Evolutionary conservation across 1,140 invertebrate genomes (phyloP), one percentile per base, ranked within the genome.

Genomic region (Pseudomyrmex cubaensis): DNA sequence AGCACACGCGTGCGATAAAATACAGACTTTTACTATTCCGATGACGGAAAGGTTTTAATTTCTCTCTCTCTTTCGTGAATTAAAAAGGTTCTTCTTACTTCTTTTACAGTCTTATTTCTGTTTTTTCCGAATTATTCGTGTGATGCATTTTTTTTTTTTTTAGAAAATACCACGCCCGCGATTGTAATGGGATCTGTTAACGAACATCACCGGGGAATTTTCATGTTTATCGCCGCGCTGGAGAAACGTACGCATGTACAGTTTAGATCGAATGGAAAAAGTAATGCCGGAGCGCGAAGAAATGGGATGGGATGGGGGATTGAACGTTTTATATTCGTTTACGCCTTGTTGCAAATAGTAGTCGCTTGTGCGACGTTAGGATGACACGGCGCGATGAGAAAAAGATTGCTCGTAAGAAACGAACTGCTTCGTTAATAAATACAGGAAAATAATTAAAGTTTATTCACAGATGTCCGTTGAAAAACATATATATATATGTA

Each of bases 141-240:
- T 7, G 35, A 35, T 7, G 35, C 35, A 5, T 7, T 7, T 35
- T 35, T 35, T 10, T 76, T 35, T 44, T 1, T 4, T 1, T 67
- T n/a, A 78, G 67, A 70, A 59, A 17, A 87, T 22, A 74, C 50
- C 56, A 54, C 75, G 20, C 12, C 75, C 54, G 54, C 54, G 50
- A 67, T 82, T 73, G 82, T 82, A 87, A 85, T 50, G 70, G 57
- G 70, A 85, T n/a, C 66, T 64, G 54, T 88, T 82, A 82, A 76
- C 63, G 69, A 74, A 13, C 57, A n/a, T 57, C 48, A 25, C 25
- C 56, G 8, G 44, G 20, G 61, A 72, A 70, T 72, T 70, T 80
- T 80, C 76, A 80, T 80, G 66, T 80, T 80, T 80, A 80, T 46
- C 66, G 54, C 20, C 44, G 59, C 15, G 64, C 52, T 7, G 35